phyloP scores from a whole-genome alignment of 2,113 vertebrate species.

The Haemorhous mexicanus region DNA sequence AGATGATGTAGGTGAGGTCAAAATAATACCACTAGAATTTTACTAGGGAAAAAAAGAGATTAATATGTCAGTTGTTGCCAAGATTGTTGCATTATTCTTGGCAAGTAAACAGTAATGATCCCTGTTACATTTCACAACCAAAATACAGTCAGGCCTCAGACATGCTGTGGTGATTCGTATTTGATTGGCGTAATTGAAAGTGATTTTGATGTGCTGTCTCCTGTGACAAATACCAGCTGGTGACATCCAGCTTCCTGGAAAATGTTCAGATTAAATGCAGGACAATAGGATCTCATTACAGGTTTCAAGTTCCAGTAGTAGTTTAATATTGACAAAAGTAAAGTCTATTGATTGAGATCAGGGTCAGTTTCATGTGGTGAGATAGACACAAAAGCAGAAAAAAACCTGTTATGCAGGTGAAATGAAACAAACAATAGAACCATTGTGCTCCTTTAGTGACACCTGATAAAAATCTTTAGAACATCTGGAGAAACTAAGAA shows the following conservation, averaged over 20 bases:
- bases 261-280: not conserved
- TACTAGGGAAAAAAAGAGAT: not conserved
- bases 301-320: not conserved
- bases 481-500: not conserved
- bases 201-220: not conserved
- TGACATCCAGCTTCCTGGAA: slow-evolving; percentile 5
- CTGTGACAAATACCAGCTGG: not conserved
- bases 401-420: not conserved
- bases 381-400: not conserved
- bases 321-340: slow-evolving; percentile 24
- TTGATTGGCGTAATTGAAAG: not conserved
- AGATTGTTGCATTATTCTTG: not conserved
- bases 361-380: not conserved
- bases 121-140: not conserved
- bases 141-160: not conserved
- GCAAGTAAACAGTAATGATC: not conserved
- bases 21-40: not conserved
- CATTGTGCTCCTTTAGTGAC: not conserved
- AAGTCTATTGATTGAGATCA: not conserved
- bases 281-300: slow-evolving; percentile 6
- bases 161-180: not conserved
- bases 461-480: not conserved
- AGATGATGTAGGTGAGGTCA: not conserved
- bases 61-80: not conserved
- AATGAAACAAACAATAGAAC: not conserved